Percentiles rank a stretch among this genome's conserved stretches.
Evolutionary conservation across 2,888 invertebrate genomes (phyloP).

Genomic region (Schizotus pectinicornis): DNA sequence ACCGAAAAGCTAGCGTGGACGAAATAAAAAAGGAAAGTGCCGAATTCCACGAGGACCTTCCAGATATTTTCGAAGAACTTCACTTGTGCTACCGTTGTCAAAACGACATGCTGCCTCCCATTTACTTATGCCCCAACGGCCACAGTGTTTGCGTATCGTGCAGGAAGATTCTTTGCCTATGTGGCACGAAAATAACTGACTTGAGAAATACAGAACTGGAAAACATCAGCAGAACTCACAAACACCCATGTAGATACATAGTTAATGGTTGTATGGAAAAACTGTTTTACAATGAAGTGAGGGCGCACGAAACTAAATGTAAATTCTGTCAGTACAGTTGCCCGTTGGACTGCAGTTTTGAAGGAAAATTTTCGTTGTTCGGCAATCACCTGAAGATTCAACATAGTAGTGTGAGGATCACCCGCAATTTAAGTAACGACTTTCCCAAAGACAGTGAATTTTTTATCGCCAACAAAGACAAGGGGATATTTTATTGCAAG

Average conservation of each 20-base stretch:
- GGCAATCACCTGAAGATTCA: slow-evolving; percentile 42
- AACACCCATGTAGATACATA: slow-evolving; percentile 41
- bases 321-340: slow-evolving; percentile 45
- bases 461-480: slow-evolving; percentile 39
- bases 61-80: slow-evolving; percentile 21
- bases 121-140: slow-evolving; percentile 41
- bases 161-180: slow-evolving; percentile 33
- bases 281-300: slow-evolving; percentile 37
- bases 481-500: slow-evolving; percentile 45
- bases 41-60: background rate
- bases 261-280: slow-evolving; percentile 43
- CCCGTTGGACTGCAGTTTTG: slow-evolving; percentile 38
- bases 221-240: slow-evolving; percentile 36
- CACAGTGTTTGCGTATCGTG: slow-evolving; percentile 45
- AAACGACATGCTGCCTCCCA: slow-evolving; percentile 41
- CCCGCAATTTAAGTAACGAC: slow-evolving; percentile 36
- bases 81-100: slow-evolving; percentile 39
- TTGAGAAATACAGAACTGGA: slow-evolving; percentile 42
- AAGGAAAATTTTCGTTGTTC: slow-evolving; percentile 38
- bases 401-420: slow-evolving; percentile 44
- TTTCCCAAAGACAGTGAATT: slow-evolving; percentile 45
- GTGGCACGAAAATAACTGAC: slow-evolving; percentile 31
- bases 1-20: background rate
- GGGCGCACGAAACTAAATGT: slow-evolving; percentile 42
- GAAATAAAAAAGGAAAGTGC: background rate